phyloP scores from a whole-genome alignment of 2,113 vertebrate species.

The Zosterops lateralis region DNA sequence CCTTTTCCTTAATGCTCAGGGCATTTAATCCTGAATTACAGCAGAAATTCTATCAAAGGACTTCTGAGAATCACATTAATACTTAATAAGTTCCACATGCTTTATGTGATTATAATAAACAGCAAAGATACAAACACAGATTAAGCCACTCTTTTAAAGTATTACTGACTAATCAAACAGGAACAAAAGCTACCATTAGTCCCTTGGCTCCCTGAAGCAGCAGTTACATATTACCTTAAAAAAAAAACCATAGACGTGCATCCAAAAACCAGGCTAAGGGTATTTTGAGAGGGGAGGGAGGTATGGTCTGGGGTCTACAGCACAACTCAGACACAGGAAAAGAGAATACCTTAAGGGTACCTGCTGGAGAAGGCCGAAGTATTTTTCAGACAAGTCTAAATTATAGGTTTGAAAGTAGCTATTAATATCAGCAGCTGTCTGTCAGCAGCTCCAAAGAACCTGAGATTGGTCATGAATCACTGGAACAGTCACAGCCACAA shows the following conservation, averaged over 20 bases:
- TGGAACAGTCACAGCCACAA: fast-evolving
- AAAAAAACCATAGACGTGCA: background rate
- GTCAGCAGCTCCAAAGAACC: background rate
- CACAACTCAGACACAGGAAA: background rate
- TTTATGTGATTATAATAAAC: background rate
- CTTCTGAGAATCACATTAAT: background rate
- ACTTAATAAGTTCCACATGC: background rate
- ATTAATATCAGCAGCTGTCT: background rate
- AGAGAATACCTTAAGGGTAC: background rate
- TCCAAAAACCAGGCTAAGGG: background rate
- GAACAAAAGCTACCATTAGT: background rate
- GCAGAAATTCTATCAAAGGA: background rate
- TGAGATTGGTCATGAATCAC: background rate
- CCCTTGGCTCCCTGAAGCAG: background rate
- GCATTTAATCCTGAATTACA: conserved; percentile 5
- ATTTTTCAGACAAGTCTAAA: background rate
- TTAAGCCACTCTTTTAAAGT: background rate
- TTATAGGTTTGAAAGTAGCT: background rate
- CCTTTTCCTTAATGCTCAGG: background rate
- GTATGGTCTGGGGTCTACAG: background rate
- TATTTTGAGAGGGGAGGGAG: background rate
- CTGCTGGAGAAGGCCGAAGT: background rate
- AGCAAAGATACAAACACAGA: background rate
- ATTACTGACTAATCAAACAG: background rate
- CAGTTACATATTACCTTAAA: background rate